phyloP scores from a whole-genome alignment of 2,113 vertebrate genomes.

The Columba livia region DNA sequence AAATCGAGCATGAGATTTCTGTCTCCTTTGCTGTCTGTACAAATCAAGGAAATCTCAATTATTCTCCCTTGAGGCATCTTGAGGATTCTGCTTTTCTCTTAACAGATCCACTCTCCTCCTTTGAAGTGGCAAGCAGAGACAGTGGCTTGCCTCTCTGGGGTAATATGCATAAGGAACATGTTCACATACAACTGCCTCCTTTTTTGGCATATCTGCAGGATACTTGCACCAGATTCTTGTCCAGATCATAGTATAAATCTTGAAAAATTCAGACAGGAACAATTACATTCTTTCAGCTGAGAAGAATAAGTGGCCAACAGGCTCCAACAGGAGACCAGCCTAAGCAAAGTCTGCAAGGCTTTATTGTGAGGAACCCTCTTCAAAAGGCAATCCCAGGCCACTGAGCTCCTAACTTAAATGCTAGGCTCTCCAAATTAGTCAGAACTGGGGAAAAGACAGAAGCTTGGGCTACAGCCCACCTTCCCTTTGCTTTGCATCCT shows the following conservation, averaged over 20 bases:
- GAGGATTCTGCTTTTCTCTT: conserved; percentile 44
- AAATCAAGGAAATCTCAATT: conserved; percentile 37
- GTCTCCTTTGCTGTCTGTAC: conserved; percentile 44
- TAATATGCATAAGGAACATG: neutral
- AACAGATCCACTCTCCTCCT: conserved; percentile 11
- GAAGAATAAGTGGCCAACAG: neutral
- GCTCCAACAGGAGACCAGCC: neutral
- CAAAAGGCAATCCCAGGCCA: neutral
- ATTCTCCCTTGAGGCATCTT: neutral
- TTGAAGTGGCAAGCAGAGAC: conserved; percentile 26
- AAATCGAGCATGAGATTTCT: conserved; percentile 46
- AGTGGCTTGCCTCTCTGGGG: conserved; percentile 11
- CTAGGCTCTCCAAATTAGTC: neutral
- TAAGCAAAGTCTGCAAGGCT: neutral
- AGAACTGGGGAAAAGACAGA: neutral
- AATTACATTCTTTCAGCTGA: neutral
- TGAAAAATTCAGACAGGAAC: neutral
- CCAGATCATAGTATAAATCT: neutral
- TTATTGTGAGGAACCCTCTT: neutral
- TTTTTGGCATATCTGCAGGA: neutral
- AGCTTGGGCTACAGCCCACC: neutral
- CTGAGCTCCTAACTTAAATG: neutral
- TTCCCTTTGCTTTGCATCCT: neutral
- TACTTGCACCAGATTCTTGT: neutral
- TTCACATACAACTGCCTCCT: neutral